These are phyloP conservation scores for Drosophila serrata DNA, from an alignment of 1,140 invertebrate species.

Conservation along the genomic window DNA sequence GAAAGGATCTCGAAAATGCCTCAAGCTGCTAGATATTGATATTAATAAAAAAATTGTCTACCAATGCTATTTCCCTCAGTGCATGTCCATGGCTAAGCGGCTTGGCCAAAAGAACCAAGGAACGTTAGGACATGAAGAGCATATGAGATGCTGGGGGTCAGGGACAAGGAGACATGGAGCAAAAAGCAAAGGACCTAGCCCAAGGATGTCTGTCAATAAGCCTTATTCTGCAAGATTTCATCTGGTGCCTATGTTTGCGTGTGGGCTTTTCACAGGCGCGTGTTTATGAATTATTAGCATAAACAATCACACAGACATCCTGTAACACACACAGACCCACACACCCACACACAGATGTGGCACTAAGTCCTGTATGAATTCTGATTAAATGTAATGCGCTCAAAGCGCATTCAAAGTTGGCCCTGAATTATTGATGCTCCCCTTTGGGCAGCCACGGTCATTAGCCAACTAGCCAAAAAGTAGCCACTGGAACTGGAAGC, in stretches of 20 bases:
- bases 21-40: not conserved
- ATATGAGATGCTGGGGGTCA: not conserved
- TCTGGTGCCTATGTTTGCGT: slow-evolving; percentile 43
- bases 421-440: slow-evolving; percentile 53
- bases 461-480: slow-evolving; percentile 51
- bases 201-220: slow-evolving; percentile 48
- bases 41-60: too few species aligned
- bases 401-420: slow-evolving; percentile 43
- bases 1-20: not conserved
- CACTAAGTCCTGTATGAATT: slow-evolving; percentile 36
- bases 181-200: slow-evolving; percentile 10
- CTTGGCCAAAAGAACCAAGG: slow-evolving; percentile 20
- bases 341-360: not conserved
- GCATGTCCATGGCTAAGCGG: slow-evolving; percentile 40
- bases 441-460: slow-evolving; percentile 31
- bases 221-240: slow-evolving; percentile 48
- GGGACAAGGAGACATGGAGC: not conserved
- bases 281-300: slow-evolving; percentile 75
- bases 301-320: slow-evolving; percentile 28
- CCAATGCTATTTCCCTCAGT: not conserved
- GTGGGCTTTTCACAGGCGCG: slow-evolving; percentile 61
- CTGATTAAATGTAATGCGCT: slow-evolving; percentile 57
- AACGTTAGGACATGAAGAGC: not conserved
- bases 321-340: not conserved
- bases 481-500: slow-evolving; percentile 10